Evolutionary conservation across 2,113 vertebrate species (phyloP).

Genomic region (Grus americana): DNA sequence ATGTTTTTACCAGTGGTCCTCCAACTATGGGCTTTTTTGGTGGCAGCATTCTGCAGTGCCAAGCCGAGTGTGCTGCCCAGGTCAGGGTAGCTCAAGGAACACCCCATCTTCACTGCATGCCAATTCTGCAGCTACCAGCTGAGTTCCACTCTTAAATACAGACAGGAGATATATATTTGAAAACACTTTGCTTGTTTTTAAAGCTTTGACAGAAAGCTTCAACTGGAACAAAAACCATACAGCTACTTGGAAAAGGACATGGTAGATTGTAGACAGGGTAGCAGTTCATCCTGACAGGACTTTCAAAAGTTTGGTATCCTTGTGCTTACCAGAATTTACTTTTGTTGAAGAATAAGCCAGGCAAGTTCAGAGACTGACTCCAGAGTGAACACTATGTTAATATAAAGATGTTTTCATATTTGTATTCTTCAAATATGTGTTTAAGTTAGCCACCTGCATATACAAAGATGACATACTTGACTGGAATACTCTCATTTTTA

Average conservation of each 20-base stretch:
- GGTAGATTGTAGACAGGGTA: fast-evolving
- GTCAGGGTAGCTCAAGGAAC: neutral
- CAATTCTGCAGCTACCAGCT: neutral
- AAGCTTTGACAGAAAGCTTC: neutral
- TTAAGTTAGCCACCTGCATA: neutral
- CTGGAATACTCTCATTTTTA: neutral
- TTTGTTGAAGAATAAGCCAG: neutral
- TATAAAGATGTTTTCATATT: neutral
- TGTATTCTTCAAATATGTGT: neutral
- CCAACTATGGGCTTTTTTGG: neutral
- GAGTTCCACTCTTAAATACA: neutral
- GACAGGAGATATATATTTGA: neutral
- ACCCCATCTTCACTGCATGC: neutral
- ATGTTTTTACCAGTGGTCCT: neutral
- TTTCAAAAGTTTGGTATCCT: neutral
- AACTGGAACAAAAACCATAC: neutral
- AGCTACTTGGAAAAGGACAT: neutral
- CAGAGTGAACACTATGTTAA: neutral
- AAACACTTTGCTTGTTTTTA: neutral
- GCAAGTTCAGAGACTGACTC: neutral
- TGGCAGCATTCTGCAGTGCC: neutral
- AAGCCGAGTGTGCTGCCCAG: neutral
- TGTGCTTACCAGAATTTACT: neutral
- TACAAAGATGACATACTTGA: neutral
- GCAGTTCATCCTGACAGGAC: neutral